phyloP scores from a whole-genome alignment of 2,888 invertebrate species.

The Pseudococcus jackbeardsleyi region DNA sequence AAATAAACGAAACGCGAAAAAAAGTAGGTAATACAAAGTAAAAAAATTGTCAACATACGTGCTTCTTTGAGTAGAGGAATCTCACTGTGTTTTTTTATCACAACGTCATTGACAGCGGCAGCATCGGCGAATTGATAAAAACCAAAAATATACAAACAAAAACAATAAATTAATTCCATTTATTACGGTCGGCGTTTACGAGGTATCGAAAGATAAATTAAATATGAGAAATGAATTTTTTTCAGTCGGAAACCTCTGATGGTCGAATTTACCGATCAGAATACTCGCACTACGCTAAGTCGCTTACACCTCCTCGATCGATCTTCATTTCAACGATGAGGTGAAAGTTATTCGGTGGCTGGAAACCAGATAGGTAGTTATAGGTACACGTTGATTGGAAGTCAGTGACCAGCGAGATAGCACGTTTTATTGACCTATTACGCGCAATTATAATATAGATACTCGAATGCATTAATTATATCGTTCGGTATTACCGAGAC shows the following conservation, averaged over 20 bases:
- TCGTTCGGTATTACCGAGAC: not conserved
- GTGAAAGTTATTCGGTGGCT: slow-evolving; percentile 57
- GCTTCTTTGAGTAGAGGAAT: slow-evolving; percentile 65
- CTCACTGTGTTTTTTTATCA: slow-evolving; percentile 62
- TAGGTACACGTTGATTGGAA: slow-evolving; percentile 50
- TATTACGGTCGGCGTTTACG: slow-evolving; percentile 50
- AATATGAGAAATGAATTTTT: not conserved
- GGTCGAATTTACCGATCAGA: slow-evolving; percentile 61
- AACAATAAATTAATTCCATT: slow-evolving; percentile 62
- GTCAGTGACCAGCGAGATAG: slow-evolving; percentile 57
- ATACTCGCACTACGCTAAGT: slow-evolving; percentile 37
- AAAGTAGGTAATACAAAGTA: not conserved
- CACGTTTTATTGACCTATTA: slow-evolving; percentile 59
- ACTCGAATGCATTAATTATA: not conserved
- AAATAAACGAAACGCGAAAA: not conserved
- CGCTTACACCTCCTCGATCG: slow-evolving; percentile 40
- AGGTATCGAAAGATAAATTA: not conserved
- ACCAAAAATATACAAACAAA: slow-evolving; percentile 57
- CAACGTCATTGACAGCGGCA: not conserved
- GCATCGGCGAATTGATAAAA: slow-evolving; percentile 50
- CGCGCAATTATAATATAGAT: slow-evolving; percentile 24
- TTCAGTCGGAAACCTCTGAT: slow-evolving; percentile 51
- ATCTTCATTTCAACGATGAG: slow-evolving; percentile 37
- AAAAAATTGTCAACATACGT: slow-evolving; percentile 62
- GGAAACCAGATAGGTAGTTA: slow-evolving; percentile 58